Evolutionary conservation across 2,797 vertebrate genomes (phyloP).

Genomic region (Pseudopleuronectes americanus): DNA sequence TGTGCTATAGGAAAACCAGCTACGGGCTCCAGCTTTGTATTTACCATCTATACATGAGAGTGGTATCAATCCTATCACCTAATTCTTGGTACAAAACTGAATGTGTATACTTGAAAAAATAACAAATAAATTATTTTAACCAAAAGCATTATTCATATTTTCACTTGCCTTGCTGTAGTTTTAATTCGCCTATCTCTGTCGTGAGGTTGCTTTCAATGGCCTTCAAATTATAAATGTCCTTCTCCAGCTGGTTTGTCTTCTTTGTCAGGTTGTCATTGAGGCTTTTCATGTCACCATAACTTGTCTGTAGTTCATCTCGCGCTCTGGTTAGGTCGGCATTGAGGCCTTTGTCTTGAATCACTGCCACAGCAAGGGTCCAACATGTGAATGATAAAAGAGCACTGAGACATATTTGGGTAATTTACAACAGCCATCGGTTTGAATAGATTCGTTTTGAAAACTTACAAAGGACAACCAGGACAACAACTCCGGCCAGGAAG

Average conservation of each 20-base stretch:
- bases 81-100: neutral
- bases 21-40: neutral
- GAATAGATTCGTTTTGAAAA: neutral
- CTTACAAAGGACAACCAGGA: conserved; percentile 24
- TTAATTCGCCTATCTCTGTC: neutral
- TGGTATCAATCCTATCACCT: neutral
- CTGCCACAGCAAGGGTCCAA: conserved; percentile 3
- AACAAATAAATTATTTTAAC: neutral
- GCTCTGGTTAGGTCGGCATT: neutral
- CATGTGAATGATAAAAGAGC: neutral
- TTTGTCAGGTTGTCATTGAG: neutral
- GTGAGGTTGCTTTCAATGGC: conserved; percentile 1
- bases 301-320: neutral
- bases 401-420: neutral
- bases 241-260: neutral
- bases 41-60: neutral
- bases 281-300: neutral
- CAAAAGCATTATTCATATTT: neutral
- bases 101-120: neutral
- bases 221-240: neutral
- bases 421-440: neutral
- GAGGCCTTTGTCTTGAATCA: neutral
- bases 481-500: conserved; percentile 18
- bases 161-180: conserved; percentile 5
- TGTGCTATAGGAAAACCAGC: neutral